These are phyloP conservation scores for Leucopsar rothschildi DNA, from an alignment of 2,113 vertebrate genomes.

Conservation along the genomic window DNA sequence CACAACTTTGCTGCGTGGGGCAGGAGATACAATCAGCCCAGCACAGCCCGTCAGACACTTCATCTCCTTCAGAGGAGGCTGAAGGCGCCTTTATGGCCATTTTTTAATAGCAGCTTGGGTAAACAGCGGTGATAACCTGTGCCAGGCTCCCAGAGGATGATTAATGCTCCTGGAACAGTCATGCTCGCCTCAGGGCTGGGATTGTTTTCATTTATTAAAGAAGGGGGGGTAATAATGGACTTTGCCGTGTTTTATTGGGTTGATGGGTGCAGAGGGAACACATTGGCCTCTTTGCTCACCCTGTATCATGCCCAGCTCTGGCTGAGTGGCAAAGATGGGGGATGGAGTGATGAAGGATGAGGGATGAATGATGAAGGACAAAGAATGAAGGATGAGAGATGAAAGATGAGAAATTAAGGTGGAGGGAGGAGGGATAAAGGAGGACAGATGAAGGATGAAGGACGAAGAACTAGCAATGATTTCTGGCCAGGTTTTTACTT, in stretches of 20 bases:
- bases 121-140: background rate
- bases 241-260: constrained; percentile 17
- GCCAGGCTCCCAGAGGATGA: background rate
- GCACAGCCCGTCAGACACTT: background rate
- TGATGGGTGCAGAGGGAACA: background rate
- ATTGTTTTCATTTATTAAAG: background rate
- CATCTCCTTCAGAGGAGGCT: background rate
- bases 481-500: background rate
- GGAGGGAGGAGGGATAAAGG: background rate
- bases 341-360: background rate
- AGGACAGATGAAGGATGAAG: background rate
- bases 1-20: background rate
- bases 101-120: background rate
- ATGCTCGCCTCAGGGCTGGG: background rate
- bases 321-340: background rate
- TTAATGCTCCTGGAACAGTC: background rate
- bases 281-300: background rate
- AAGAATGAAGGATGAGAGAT: background rate
- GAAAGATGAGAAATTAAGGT: background rate
- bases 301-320: fast-evolving
- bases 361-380: background rate
- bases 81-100: background rate
- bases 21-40: fast-evolving
- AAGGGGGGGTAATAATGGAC: background rate
- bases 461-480: background rate